Evolutionary conservation across 2,797 vertebrate species (phyloP).

Genomic region (Falco novaeseelandiae): DNA sequence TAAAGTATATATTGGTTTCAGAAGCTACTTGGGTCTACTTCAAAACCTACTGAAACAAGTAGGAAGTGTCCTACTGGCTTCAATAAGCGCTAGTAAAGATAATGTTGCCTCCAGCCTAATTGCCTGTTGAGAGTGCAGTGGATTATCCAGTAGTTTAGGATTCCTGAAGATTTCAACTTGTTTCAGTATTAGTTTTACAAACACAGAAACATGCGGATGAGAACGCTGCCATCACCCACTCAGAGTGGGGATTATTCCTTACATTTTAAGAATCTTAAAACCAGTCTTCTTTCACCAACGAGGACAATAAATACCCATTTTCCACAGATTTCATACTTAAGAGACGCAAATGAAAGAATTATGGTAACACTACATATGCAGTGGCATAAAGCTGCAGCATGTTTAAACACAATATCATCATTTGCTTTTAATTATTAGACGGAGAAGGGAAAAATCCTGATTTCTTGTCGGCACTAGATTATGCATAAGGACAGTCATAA

Average conservation of each 20-base stretch:
- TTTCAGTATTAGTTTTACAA: neutral
- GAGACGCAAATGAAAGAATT: neutral
- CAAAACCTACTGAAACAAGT: neutral
- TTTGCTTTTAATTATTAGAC: neutral
- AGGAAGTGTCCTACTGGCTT: neutral
- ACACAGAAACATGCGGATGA: neutral
- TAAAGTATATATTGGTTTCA: neutral
- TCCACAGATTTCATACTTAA: neutral
- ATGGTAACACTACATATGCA: neutral
- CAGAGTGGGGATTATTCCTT: neutral
- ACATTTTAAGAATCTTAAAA: neutral
- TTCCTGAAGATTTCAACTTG: neutral
- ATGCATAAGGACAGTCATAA: neutral
- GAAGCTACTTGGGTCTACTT: neutral
- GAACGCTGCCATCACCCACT: neutral
- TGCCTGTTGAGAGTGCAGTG: neutral
- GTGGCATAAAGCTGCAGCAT: neutral
- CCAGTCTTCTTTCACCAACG: neutral
- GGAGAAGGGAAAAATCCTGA: neutral
- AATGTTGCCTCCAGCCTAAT: neutral
- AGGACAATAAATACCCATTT: neutral
- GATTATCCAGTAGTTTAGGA: neutral
- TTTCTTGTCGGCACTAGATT: neutral
- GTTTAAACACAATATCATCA: neutral
- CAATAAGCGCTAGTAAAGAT: neutral